Percentiles rank a stretch among this genome's conserved stretches.
phyloP scores from a whole-genome alignment of 2,113 vertebrate species.

The Connochaetes taurinus region DNA sequence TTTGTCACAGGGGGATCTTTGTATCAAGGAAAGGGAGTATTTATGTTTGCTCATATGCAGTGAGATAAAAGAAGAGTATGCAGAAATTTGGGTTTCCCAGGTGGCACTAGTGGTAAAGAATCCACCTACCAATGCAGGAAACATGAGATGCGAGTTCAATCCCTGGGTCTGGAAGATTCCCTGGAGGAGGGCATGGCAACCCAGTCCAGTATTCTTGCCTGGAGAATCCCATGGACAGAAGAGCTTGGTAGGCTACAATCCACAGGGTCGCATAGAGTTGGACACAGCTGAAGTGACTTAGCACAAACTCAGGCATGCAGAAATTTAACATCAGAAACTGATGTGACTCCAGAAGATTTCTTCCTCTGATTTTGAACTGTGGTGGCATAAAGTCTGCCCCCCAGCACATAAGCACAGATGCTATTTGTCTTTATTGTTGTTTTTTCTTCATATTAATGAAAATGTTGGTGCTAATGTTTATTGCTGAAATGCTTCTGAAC shows the following conservation, averaged over 20 bases:
- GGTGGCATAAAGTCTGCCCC: neutral
- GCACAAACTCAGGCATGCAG: neutral
- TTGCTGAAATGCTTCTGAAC: neutral
- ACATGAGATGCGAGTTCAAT: neutral
- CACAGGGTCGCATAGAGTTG: neutral
- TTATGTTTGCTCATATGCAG: neutral
- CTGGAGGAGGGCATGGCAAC: neutral
- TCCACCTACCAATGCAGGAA: neutral
- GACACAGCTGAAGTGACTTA: neutral
- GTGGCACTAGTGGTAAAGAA: neutral
- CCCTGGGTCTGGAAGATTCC: neutral
- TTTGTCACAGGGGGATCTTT: neutral
- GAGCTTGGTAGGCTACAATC: neutral
- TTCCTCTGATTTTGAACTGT: neutral
- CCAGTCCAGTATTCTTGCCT: neutral
- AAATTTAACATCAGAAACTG: neutral
- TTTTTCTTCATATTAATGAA: neutral
- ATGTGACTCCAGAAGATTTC: neutral
- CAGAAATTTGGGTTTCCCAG: neutral
- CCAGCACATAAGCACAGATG: neutral
- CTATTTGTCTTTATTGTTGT: neutral
- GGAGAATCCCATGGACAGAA: neutral
- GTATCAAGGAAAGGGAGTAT: neutral
- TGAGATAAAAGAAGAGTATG: neutral
- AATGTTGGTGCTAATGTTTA: neutral